A percentile compares a stretch with the other conserved stretches of the same genome.
phyloP scores from a whole-genome alignment of 2,888 invertebrate species.

The Argyresthia goedartella region DNA sequence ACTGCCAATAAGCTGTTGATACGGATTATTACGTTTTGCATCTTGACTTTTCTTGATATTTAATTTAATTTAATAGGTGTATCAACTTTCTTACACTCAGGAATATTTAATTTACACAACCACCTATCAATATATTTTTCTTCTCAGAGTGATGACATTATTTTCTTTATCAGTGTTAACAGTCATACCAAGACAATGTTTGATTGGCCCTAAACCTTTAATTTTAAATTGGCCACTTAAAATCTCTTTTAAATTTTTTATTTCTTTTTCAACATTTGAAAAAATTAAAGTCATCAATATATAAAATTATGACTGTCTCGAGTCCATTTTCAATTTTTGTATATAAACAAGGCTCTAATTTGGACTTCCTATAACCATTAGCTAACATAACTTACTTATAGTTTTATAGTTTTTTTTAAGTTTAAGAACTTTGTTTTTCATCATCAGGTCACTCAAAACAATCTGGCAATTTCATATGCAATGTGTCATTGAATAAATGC shows the following conservation, averaged over 20 bases:
- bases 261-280: background rate
- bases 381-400: background rate
- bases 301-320: background rate
- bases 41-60: background rate
- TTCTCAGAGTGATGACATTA: background rate
- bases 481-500: too few relatives aligned
- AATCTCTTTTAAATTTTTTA: background rate
- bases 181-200: background rate
- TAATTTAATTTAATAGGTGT: conserved; percentile 1
- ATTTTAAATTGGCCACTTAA: background rate
- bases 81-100: background rate
- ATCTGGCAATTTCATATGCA: background rate
- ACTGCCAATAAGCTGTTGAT: conserved; percentile 6
- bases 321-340: background rate
- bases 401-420: conserved; percentile 1
- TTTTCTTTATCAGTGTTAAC: background rate
- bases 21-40: background rate
- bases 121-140: background rate
- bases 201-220: background rate
- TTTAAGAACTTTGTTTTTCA: background rate
- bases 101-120: background rate
- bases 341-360: conserved; percentile 1
- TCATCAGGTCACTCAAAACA: background rate
- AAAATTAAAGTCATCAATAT: conserved; percentile 3
- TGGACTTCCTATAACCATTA: background rate